These are phyloP conservation scores for Eleutherodactylus coqui DNA, from an alignment of 2,797 vertebrate genomes.

Conservation along the genomic window DNA sequence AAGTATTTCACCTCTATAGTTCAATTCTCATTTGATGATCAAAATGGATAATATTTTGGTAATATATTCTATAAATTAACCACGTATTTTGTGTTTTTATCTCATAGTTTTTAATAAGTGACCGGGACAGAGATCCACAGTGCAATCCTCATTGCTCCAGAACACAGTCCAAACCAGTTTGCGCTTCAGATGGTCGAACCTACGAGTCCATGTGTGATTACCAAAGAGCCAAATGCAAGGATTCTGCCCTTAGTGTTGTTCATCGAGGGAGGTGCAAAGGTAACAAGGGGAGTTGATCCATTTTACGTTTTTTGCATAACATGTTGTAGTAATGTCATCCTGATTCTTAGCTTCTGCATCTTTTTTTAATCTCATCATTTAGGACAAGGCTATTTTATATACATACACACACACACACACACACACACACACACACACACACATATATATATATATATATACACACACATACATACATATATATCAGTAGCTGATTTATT, in stretches of 20 bases:
- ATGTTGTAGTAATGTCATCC: not conserved
- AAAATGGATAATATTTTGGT: not conserved
- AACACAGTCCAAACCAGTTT: conserved; percentile 88
- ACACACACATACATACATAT: no score
- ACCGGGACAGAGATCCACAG: conserved; percentile 84
- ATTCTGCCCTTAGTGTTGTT: conserved; percentile 80
- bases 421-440: no score
- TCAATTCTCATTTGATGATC: not conserved
- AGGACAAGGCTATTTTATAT: not conserved
- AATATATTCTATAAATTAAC: not conserved
- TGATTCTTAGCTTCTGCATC: not conserved
- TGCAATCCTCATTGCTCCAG: conserved; percentile 88
- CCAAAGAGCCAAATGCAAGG: conserved; percentile 94
- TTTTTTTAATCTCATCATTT: not conserved
- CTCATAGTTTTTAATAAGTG: conserved; percentile 93
- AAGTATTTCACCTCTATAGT: not conserved
- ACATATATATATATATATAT: no score
- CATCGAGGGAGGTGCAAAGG: conserved; percentile 95
- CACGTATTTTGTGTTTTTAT: conserved; percentile 35
- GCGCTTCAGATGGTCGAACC: conserved; percentile 90
- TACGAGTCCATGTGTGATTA: conserved; percentile 94
- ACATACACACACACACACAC: no score
- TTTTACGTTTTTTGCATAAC: not conserved
- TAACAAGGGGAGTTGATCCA: conserved; percentile 66
- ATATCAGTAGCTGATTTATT: no score